phyloP scores from a whole-genome alignment of 2,113 vertebrate species.

The Leptocoma aspasia region DNA sequence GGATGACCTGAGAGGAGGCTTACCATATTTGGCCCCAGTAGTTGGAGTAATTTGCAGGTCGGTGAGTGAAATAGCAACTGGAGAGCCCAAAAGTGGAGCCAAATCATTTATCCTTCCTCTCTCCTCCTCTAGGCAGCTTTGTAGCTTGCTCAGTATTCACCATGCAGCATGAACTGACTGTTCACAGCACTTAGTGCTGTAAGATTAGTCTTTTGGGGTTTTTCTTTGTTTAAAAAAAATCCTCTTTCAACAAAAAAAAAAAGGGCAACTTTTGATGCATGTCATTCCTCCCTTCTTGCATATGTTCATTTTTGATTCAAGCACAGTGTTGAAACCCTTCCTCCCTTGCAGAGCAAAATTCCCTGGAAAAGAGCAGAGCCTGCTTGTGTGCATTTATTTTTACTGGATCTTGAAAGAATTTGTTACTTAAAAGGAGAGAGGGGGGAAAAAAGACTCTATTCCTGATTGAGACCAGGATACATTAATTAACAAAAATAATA shows the following conservation, averaged over 20 bases:
- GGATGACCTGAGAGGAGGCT: background rate
- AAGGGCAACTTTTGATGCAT: background rate
- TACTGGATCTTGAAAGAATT: conserved; percentile 36
- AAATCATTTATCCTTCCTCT: background rate
- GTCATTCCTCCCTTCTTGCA: conserved; percentile 17
- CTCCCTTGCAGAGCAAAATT: background rate
- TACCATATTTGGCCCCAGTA: fast-evolving
- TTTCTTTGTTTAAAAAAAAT: conserved; percentile 2
- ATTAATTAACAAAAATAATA: conserved; percentile 31
- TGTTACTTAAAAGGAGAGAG: conserved; percentile 7
- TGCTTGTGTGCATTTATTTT: conserved; percentile 20
- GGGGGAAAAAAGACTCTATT: background rate
- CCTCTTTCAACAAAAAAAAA: background rate
- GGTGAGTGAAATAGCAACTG: background rate
- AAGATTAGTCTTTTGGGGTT: background rate
- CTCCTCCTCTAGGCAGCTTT: background rate
- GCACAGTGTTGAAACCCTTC: background rate
- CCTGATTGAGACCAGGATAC: background rate
- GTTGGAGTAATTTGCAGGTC: background rate
- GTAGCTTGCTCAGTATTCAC: background rate
- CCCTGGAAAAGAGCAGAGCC: conserved; percentile 2
- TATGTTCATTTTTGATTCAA: conserved; percentile 54
- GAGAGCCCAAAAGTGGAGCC: background rate
- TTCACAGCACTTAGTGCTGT: background rate
- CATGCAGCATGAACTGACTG: background rate